Percentiles rank a stretch among this genome's conserved stretches.
Evolutionary conservation across 2,113 vertebrate genomes (phyloP).

Genomic region (Platanista minor): DNA sequence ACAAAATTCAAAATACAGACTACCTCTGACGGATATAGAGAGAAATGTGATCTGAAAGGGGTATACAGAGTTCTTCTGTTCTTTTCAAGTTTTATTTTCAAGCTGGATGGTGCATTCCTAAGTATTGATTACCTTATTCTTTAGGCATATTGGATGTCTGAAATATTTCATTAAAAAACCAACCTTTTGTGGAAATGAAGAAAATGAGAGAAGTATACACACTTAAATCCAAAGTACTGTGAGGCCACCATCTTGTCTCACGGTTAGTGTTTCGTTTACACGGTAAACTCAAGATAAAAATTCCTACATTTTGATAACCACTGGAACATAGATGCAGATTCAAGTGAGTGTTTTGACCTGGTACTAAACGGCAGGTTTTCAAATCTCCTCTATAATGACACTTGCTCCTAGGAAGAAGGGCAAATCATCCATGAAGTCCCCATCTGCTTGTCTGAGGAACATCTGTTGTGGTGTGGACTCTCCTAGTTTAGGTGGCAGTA

Average conservation of each 20-base stretch:
- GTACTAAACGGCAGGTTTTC: constrained; percentile 52
- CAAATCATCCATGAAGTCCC: constrained; percentile 66
- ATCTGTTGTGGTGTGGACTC: constrained; percentile 47
- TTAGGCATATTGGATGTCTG: not conserved
- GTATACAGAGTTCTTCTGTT: not conserved
- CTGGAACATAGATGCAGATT: not conserved
- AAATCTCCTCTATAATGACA: constrained; percentile 48
- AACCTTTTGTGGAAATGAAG: not conserved
- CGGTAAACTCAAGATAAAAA: not conserved
- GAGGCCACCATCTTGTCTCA: not conserved
- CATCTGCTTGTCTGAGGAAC: constrained; percentile 64
- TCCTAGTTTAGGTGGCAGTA: constrained; percentile 33
- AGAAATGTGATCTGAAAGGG: not conserved
- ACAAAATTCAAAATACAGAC: not conserved
- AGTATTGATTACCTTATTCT: not conserved
- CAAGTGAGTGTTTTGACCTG: constrained; percentile 22
- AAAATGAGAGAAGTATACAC: not conserved
- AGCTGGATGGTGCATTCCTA: not conserved
- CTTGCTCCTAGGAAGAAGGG: constrained; percentile 60
- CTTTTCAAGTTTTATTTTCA: not conserved
- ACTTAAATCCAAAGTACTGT: not conserved
- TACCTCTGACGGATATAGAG: not conserved
- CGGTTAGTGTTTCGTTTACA: not conserved
- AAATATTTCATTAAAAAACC: not conserved
- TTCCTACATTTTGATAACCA: not conserved